These are phyloP conservation scores for Poeciliopsis paucimaculata DNA, from an alignment of 2,797 vertebrate genomes.

Conservation along the genomic window DNA sequence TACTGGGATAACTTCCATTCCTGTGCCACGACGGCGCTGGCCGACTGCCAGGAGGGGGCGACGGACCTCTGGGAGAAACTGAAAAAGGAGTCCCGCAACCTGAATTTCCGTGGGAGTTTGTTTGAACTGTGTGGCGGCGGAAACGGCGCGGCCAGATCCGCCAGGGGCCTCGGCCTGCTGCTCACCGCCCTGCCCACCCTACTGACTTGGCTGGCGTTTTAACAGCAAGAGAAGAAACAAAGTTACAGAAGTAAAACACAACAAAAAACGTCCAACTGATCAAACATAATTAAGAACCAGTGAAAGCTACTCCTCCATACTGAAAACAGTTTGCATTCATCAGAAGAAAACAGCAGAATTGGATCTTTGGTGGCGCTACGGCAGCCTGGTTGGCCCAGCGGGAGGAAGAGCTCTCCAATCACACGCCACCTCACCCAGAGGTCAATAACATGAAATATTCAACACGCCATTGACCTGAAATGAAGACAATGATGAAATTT, in stretches of 20 bases:
- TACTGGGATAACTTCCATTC: slow-evolving; percentile 98
- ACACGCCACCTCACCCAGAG: slow-evolving; percentile 68
- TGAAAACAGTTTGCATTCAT: slow-evolving; percentile 64
- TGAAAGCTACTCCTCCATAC: slow-evolving; percentile 34
- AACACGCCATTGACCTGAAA: slow-evolving; percentile 63
- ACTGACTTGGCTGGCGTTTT: slow-evolving; percentile 91
- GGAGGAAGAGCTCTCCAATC: slow-evolving; percentile 71
- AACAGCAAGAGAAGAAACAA: slow-evolving; percentile 61
- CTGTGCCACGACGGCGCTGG: slow-evolving; percentile 93
- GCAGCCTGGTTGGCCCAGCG: slow-evolving; percentile 44
- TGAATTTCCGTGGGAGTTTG: slow-evolving; percentile 96
- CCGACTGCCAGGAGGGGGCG: slow-evolving; percentile 96
- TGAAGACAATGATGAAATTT: slow-evolving; percentile 69
- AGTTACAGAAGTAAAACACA: slow-evolving; percentile 23
- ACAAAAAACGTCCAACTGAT: slow-evolving; percentile 18
- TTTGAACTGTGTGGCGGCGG: slow-evolving; percentile 94
- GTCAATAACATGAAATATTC: slow-evolving; percentile 75
- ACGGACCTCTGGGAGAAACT: slow-evolving; percentile 97
- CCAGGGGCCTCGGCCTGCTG: slow-evolving; percentile 79
- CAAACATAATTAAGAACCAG: slow-evolving; percentile 18
- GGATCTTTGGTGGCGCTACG: slow-evolving; percentile 78
- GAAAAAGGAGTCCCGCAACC: slow-evolving; percentile 94
- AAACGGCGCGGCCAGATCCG: slow-evolving; percentile 78
- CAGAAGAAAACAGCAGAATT: slow-evolving; percentile 73
- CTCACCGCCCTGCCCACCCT: slow-evolving; percentile 85